phyloP scores from a whole-genome alignment of 2,888 invertebrate species.

The Phalera bucephala region DNA sequence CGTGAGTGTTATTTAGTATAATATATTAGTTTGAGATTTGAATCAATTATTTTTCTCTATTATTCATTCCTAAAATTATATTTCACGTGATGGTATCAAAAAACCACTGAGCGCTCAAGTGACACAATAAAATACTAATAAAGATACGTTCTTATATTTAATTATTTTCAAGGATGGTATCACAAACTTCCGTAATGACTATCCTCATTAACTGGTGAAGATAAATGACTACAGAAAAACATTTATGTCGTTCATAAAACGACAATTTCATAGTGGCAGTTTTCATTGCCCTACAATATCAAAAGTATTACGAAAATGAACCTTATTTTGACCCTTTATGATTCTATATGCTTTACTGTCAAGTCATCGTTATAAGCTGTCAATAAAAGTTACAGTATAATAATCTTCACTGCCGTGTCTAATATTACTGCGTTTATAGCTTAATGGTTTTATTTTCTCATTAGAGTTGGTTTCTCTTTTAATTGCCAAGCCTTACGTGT shows the following conservation, averaged over 20 bases:
- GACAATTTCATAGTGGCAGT: slow-evolving; percentile 23
- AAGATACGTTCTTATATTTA: too few relatives aligned
- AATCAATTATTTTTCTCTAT: too few relatives aligned
- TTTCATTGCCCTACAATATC: slow-evolving; percentile 7
- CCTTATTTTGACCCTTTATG: neutral
- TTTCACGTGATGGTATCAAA: too few relatives aligned
- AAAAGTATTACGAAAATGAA: neutral
- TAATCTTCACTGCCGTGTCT: slow-evolving; percentile 14
- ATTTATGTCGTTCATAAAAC: slow-evolving; percentile 22
- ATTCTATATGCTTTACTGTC: neutral
- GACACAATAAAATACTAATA: too few relatives aligned
- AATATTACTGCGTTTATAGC: slow-evolving; percentile 18
- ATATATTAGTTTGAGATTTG: too few relatives aligned
- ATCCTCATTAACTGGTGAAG: slow-evolving; percentile 20
- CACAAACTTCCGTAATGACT: slow-evolving; percentile 13
- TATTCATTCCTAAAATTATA: too few relatives aligned
- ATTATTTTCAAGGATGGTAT: neutral
- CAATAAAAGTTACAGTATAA: slow-evolving; percentile 13
- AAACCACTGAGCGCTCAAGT: too few relatives aligned
- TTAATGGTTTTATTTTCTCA: slow-evolving; percentile 19
- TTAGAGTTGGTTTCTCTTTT: slow-evolving; percentile 5
- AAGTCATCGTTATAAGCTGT: neutral
- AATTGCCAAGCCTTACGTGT: too few relatives aligned
- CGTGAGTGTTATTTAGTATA: too few relatives aligned
- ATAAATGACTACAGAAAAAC: slow-evolving; percentile 19